Conservation (phyloP, 2,888 invertebrate genomes). For the Hyposoter dolosus region DNA sequence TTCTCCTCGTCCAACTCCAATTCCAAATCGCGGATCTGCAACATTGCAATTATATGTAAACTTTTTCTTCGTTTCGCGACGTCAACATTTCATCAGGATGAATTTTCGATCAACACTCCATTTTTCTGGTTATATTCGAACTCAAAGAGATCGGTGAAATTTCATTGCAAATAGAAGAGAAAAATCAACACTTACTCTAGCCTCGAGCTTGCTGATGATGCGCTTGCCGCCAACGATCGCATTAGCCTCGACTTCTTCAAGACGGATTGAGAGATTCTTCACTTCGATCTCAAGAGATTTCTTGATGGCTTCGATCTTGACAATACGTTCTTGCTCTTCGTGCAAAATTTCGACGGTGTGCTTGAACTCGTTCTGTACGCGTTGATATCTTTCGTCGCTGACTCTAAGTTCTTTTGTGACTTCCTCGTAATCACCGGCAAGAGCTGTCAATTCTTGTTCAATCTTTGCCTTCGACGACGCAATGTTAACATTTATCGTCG, state of each 20-base stretch:
- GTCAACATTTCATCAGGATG: neutral
- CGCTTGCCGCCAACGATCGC: conserved; percentile 98
- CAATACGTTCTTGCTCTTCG: conserved; percentile 98
- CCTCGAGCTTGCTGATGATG: conserved; percentile 98
- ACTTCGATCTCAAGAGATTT: conserved; percentile 99
- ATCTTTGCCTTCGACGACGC: conserved; percentile 97
- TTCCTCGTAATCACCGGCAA: conserved; percentile 99
- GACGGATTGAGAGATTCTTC: conserved; percentile 96
- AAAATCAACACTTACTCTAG: conserved; percentile 86
- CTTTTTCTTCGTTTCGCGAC: neutral
- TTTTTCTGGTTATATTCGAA: neutral
- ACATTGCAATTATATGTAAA: neutral
- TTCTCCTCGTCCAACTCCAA: conserved; percentile 98
- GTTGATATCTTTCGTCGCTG: conserved; percentile 97
- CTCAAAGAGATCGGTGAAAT: neutral
- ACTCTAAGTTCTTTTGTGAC: conserved; percentile 97
- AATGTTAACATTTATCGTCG: conserved; percentile 97
- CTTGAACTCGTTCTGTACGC: conserved; percentile 96
- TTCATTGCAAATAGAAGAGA: neutral
- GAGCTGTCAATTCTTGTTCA: conserved; percentile 95
- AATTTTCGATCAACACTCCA: neutral
- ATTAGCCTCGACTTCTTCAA: conserved; percentile 98
- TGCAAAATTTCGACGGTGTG: conserved; percentile 97
- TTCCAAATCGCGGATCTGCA: conserved; percentile 96
- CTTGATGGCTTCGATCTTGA: conserved; percentile 98